Conservation (phyloP, 1,140 invertebrate species). For the Bacillus rossius region DNA sequence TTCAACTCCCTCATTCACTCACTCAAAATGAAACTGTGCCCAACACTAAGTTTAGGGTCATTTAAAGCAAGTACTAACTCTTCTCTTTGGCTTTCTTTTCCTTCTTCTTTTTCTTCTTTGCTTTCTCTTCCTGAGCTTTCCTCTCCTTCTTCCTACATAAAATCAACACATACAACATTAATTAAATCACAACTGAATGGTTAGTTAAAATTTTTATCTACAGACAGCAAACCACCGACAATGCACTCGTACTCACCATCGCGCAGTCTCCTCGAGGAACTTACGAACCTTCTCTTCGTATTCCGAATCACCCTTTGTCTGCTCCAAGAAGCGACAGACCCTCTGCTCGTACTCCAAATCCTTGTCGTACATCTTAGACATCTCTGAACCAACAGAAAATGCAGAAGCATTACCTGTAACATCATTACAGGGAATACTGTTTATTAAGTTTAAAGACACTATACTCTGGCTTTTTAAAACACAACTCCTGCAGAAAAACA, state of each 20-base stretch:
- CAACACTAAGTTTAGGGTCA: too few species aligned
- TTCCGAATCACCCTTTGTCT: constrained; percentile 75
- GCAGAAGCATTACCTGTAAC: background rate
- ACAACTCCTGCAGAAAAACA: too few species aligned
- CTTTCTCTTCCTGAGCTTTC: constrained; percentile 56
- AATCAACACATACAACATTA: background rate
- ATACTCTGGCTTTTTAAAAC: too few species aligned
- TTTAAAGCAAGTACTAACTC: constrained; percentile 33
- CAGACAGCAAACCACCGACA: background rate
- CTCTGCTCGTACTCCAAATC: constrained; percentile 54
- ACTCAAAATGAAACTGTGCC: too few species aligned
- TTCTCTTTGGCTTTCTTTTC: constrained; percentile 55
- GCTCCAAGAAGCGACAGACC: constrained; percentile 67
- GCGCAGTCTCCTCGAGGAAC: constrained; percentile 71
- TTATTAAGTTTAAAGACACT: too few species aligned
- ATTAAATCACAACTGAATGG: background rate
- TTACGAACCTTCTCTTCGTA: constrained; percentile 76
- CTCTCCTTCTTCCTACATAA: constrained; percentile 34
- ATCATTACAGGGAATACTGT: too few species aligned
- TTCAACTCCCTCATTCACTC: too few species aligned
- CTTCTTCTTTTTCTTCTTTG: constrained; percentile 61
- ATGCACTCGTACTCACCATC: constrained; percentile 50
- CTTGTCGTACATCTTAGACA: constrained; percentile 5
- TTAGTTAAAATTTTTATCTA: background rate
- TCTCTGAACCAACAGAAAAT: background rate